phyloP scores from a whole-genome alignment of 1,140 invertebrate genomes.

The Hycleus phaleratus region DNA sequence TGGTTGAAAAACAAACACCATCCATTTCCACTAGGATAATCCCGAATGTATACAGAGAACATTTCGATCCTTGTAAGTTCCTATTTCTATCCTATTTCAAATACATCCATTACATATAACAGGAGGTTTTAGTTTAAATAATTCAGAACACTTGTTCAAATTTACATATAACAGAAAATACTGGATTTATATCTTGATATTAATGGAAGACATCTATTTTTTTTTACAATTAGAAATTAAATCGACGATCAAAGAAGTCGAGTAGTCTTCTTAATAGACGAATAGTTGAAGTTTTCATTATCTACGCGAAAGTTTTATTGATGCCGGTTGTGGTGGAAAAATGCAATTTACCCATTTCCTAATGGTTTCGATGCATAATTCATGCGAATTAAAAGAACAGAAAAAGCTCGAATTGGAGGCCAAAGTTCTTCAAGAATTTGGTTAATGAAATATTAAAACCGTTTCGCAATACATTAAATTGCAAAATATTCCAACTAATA shows the following conservation, averaged over 20 bases:
- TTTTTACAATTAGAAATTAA: too few species aligned
- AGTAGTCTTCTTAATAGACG: too few species aligned
- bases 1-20: constrained; percentile 14
- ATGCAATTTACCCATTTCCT: constrained; percentile 20
- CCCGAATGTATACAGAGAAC: background rate
- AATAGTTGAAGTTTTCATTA: too few species aligned
- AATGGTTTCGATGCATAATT: constrained; percentile 22
- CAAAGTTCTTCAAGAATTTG: constrained; percentile 20
- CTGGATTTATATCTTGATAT: constrained; percentile 11
- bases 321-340: constrained; percentile 13
- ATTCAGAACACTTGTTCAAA: constrained; percentile 14
- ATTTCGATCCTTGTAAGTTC: too few species aligned
- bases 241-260: too few species aligned
- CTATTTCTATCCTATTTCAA: background rate
- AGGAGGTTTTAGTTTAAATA: constrained; percentile 10
- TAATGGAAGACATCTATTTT: background rate
- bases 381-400: constrained; percentile 16
- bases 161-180: constrained; percentile 12
- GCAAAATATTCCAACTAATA: too few species aligned
- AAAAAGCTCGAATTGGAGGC: background rate
- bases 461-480: constrained; percentile 15
- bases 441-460: constrained; percentile 29
- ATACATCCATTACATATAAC: background rate
- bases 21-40: constrained; percentile 15
- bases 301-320: too few species aligned